Conservation (phyloP, 2,888 invertebrate species). For the Drosophila rellima region DNA sequence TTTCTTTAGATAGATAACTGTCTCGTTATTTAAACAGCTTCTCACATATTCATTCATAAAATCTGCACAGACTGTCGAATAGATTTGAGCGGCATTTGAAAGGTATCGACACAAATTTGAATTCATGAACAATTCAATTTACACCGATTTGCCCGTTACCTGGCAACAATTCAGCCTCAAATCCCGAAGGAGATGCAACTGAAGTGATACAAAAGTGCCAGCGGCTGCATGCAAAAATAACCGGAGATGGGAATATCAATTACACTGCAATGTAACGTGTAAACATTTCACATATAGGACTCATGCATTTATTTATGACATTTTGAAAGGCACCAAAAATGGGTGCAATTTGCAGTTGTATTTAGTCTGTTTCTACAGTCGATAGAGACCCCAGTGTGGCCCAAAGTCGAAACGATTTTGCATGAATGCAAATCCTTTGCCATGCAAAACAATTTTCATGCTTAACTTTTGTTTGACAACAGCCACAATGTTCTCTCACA, state of each 20-base stretch:
- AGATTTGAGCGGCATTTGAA: not conserved
- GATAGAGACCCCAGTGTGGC: constrained; percentile 1
- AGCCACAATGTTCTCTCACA: not conserved
- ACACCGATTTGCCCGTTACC: not conserved
- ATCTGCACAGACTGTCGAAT: not conserved
- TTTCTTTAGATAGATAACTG: not conserved
- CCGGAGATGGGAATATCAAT: constrained; percentile 67
- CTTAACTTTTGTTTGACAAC: constrained; percentile 52
- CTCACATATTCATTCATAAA: not conserved
- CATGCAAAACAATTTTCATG: constrained; percentile 76
- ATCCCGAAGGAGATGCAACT: not conserved
- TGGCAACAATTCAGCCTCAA: not conserved
- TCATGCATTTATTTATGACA: constrained; percentile 79
- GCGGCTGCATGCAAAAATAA: constrained; percentile 4
- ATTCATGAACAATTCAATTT: not conserved
- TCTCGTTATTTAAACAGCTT: not conserved
- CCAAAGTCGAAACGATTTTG: constrained; percentile 13
- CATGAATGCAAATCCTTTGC: constrained; percentile 73
- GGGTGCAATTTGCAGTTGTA: not conserved
- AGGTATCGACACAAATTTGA: not conserved
- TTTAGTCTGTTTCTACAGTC: not conserved
- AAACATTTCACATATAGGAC: constrained; percentile 35
- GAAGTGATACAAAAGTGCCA: not conserved
- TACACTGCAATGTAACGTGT: constrained; percentile 67
- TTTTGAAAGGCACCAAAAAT: constrained; percentile 35